Percentiles rank a stretch among this genome's conserved stretches.
These are phyloP conservation scores for Chlorodrepanis virens DNA, from an alignment of 2,113 vertebrate genomes.

Conservation along the genomic window DNA sequence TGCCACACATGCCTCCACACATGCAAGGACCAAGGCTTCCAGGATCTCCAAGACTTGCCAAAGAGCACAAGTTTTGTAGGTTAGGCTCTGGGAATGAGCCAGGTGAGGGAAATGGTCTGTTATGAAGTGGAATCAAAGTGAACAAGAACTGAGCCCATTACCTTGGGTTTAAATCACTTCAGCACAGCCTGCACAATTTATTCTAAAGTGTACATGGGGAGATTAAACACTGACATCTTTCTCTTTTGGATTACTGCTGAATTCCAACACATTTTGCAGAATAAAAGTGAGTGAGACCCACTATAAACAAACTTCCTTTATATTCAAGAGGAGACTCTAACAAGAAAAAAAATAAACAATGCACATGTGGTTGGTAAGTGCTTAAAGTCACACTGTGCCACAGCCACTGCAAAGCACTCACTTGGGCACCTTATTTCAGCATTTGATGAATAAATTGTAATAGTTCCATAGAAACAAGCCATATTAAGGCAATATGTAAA, in stretches of 20 bases:
- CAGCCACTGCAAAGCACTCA: background rate
- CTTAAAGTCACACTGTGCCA: background rate
- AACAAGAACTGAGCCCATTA: background rate
- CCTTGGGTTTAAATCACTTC: background rate
- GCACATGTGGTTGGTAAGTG: background rate
- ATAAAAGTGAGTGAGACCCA: background rate
- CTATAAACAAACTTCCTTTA: background rate
- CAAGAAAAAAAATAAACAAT: background rate
- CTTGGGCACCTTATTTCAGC: background rate
- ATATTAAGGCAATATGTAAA: background rate
- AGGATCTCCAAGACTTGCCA: background rate
- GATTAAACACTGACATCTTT: background rate
- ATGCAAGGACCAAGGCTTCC: background rate
- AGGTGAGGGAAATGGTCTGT: background rate
- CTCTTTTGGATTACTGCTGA: background rate
- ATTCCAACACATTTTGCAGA: background rate
- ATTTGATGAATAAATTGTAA: background rate
- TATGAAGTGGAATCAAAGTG: background rate
- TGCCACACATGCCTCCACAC: background rate
- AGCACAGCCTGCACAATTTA: background rate
- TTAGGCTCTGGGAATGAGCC: background rate
- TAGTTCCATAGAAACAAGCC: background rate
- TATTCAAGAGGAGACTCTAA: background rate
- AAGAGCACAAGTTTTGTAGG: background rate
- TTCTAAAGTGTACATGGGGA: background rate